A percentile compares a stretch with the other conserved stretches of the same genome.
These are phyloP conservation scores for Molossus molossus DNA, from an alignment of 2,797 vertebrate genomes.

Conservation along the genomic window DNA sequence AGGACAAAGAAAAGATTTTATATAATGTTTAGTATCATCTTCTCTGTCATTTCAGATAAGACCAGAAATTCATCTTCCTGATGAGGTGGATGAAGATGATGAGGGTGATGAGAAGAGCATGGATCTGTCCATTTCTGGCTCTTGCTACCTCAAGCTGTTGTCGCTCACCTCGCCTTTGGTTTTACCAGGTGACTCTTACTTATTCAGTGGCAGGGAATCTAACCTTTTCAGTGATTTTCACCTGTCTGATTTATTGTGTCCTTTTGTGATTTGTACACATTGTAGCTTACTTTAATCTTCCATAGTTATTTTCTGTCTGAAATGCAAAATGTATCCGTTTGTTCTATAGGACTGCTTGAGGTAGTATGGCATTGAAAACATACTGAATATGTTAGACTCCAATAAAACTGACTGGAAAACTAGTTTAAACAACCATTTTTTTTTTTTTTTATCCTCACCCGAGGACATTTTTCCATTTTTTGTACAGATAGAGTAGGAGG, in stretches of 20 bases:
- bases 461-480: too few species aligned
- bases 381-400: neutral
- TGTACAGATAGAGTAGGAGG: too few species aligned
- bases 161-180: constrained; percentile 89
- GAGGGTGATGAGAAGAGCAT: constrained; percentile 90
- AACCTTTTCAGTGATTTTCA: neutral
- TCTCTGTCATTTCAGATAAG: constrained; percentile 90
- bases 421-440: constrained; percentile 50
- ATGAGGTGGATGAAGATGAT: constrained; percentile 88
- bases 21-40: neutral
- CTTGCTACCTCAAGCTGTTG: constrained; percentile 95
- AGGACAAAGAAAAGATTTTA: constrained; percentile 38
- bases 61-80: constrained; percentile 86
- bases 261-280: neutral
- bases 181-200: constrained; percentile 92
- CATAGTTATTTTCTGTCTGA: neutral
- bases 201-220: neutral
- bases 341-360: neutral
- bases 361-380: neutral
- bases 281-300: constrained; percentile 28
- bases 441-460: neutral
- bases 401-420: constrained; percentile 27
- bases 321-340: neutral
- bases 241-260: neutral
- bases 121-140: constrained; percentile 93